Conservation (phyloP, 92 coral and sea anemone genomes). For the Siderastrea siderea region DNA sequence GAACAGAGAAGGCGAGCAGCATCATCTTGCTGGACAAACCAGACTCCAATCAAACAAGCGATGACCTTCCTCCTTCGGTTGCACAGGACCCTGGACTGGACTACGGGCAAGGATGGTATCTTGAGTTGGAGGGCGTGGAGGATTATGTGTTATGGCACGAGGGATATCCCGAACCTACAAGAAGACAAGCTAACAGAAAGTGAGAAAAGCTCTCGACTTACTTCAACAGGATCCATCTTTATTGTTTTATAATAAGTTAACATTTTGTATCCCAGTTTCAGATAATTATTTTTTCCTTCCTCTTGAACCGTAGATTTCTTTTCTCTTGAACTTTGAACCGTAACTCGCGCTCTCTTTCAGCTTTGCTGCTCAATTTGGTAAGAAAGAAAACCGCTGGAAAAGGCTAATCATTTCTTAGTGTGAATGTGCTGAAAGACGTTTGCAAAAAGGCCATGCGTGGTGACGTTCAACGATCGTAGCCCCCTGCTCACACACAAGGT, state of each 20-base stretch:
- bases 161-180: constrained; percentile 73
- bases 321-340: too few relatives aligned
- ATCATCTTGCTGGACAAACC: constrained; percentile 11
- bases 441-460: too few relatives aligned
- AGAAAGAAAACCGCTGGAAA: too few relatives aligned
- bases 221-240: not conserved
- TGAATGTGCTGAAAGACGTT: too few relatives aligned
- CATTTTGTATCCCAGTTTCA: too few relatives aligned
- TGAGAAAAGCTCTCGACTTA: not conserved
- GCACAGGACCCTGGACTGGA: constrained; percentile 66
- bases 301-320: too few relatives aligned
- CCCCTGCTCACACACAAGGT: too few relatives aligned
- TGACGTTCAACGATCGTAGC: too few relatives aligned
- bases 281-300: too few relatives aligned
- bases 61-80: constrained; percentile 43
- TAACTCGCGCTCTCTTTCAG: too few relatives aligned
- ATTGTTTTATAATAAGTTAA: not conserved
- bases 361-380: too few relatives aligned
- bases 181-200: constrained; percentile 45
- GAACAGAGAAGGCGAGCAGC: constrained; percentile 10
- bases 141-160: constrained; percentile 91
- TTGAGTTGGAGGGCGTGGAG: constrained; percentile 89
- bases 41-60: constrained; percentile 22
- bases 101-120: constrained; percentile 80
- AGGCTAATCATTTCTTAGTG: too few relatives aligned